These are phyloP conservation scores for Telmatochromis bifrenatus DNA, from an alignment of 2,113 vertebrate species.

Conservation along the genomic window DNA sequence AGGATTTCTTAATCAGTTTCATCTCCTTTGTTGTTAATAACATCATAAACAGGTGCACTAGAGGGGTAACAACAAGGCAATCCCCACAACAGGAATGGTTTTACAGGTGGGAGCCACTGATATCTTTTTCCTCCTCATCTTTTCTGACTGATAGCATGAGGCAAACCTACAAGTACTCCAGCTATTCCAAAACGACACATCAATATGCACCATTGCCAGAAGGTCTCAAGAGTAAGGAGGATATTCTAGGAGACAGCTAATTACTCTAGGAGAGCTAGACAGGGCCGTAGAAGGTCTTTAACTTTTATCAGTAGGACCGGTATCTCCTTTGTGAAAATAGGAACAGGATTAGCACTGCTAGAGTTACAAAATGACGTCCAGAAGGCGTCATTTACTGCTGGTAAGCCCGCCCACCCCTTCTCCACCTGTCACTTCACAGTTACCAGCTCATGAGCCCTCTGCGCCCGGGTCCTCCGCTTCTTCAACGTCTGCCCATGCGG, in stretches of 20 bases:
- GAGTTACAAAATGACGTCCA: background rate
- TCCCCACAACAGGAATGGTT: background rate
- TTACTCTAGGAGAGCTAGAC: background rate
- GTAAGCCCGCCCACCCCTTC: background rate
- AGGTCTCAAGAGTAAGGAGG: background rate
- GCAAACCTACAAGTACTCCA: background rate
- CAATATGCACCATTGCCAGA: background rate
- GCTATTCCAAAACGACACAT: background rate
- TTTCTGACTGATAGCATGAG: background rate
- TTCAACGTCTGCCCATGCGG: fast-evolving
- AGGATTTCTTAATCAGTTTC: background rate
- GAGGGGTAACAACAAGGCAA: background rate
- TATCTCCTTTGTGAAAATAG: background rate
- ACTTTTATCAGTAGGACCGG: background rate
- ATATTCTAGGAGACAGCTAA: background rate
- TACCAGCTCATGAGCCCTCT: background rate
- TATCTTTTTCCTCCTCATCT: background rate
- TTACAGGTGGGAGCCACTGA: background rate
- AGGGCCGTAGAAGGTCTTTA: background rate
- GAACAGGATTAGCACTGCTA: background rate
- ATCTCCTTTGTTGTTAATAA: background rate
- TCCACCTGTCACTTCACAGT: background rate
- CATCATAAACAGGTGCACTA: background rate
- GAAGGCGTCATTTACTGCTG: background rate
- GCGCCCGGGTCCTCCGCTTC: background rate